phyloP scores from a whole-genome alignment of 1,140 invertebrate genomes.

The Aphidius gifuensis region DNA sequence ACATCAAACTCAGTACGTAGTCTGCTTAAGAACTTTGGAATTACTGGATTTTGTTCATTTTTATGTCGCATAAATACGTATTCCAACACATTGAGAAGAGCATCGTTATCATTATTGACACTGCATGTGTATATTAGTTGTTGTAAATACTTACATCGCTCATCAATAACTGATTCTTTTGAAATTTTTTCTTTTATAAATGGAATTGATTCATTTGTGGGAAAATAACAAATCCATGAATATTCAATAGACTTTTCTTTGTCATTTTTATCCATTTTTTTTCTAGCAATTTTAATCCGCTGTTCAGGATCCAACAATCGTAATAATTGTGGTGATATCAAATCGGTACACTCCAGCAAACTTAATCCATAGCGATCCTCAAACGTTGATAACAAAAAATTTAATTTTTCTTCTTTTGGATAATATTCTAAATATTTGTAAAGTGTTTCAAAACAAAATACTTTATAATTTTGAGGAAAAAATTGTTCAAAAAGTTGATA shows the following conservation, averaged over 20 bases:
- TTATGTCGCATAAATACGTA: constrained; percentile 35
- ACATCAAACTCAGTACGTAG: constrained; percentile 27
- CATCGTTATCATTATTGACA: constrained; percentile 36
- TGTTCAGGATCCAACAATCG: constrained; percentile 31
- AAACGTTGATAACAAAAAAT: no score
- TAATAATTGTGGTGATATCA: constrained; percentile 29
- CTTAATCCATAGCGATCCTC: neutral
- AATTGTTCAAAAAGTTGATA: no score
- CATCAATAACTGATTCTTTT: constrained; percentile 10
- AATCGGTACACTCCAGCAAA: constrained; percentile 25
- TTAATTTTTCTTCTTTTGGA: no score
- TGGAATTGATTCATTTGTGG: constrained; percentile 31
- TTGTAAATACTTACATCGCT: constrained; percentile 18
- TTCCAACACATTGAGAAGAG: constrained; percentile 32
- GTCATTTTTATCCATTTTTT: constrained; percentile 29
- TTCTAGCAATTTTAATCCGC: constrained; percentile 32
- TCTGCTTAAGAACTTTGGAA: constrained; percentile 17
- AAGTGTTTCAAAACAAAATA: no score
- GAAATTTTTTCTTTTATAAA: constrained; percentile 33
- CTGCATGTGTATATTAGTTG: constrained; percentile 39
- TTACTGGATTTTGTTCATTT: constrained; percentile 34
- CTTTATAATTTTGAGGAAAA: no score
- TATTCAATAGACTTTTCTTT: neutral
- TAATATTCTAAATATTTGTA: no score
- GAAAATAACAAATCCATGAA: constrained; percentile 42